Percentiles rank a stretch among this genome's conserved stretches.
These are phyloP conservation scores for Platycercus adscitus DNA, from an alignment of 2,113 vertebrate genomes.

Conservation along the genomic window DNA sequence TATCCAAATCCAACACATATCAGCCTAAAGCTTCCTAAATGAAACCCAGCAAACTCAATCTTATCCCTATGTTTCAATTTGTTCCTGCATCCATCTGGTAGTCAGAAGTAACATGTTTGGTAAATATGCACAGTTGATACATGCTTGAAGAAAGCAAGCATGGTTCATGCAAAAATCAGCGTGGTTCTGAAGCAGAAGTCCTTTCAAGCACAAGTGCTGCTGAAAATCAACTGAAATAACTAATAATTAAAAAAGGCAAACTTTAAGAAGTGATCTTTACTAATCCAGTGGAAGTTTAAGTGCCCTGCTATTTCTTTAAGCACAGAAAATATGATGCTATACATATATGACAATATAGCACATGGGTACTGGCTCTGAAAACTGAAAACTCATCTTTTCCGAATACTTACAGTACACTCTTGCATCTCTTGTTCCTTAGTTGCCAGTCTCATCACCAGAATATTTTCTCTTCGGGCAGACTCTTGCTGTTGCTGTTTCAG, in stretches of 20 bases:
- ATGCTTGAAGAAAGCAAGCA: background rate
- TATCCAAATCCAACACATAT: background rate
- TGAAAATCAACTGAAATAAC: background rate
- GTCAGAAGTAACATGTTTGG: background rate
- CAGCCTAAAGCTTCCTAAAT: background rate
- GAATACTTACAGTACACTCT: slow-evolving; percentile 95
- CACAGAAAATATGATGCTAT: background rate
- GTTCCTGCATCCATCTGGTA: background rate
- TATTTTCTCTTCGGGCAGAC: slow-evolving; percentile 98
- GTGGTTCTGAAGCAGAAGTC: background rate
- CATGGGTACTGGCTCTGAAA: background rate
- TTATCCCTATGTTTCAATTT: background rate
- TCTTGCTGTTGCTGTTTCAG: slow-evolving; percentile 98
- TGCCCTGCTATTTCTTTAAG: background rate
- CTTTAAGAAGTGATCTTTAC: background rate
- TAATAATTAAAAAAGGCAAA: accelerated
- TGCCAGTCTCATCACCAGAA: slow-evolving; percentile 97
- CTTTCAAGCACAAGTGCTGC: background rate
- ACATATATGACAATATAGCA: accelerated
- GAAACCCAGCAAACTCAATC: background rate
- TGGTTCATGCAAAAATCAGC: background rate
- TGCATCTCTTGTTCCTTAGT: slow-evolving; percentile 99
- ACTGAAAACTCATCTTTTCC: background rate
- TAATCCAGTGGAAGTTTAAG: background rate
- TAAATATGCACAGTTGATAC: background rate